Evolutionary conservation across 2,797 vertebrate species (phyloP), one percentile per base, ranked within the genome.

Genomic region (Poecile montanus): DNA sequence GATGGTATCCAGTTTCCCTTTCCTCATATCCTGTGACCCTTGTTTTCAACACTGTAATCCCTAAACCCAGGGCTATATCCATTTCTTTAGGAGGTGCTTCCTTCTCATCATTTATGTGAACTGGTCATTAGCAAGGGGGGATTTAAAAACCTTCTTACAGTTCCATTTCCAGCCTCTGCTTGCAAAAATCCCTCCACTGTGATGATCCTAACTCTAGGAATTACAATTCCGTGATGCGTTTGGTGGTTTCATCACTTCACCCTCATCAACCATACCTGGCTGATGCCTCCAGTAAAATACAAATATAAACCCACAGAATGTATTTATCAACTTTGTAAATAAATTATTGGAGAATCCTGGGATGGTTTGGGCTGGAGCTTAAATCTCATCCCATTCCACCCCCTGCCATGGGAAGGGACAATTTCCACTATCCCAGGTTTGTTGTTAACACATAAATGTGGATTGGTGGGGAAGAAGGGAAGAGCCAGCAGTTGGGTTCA

Each of bases 41-140:
- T 14, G 1, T 45, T 92, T 82, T 32, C 61, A 60, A 1, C 10
- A 10, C 56, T 0, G 0, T 1, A 32, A 53, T 53, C 42, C 42
- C 42, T 42, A 42, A 15, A 42, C 42, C 38, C 2, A 1, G 30
- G 11, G 6, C 36, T 1, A 0, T 16, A 7, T 15, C 63, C 1
- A 0, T 0, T 45, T 79, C 34, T n/a, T n/a, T 19, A 27, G 67
- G 54, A 66, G 27, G 1, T 34, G 23, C 29, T 53, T 79, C 29
- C 36, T 79, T 57, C 61, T 50, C 17, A 1, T 65, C 45, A 29
- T 53, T 88, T 29, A 40, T 50, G 29, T 10, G 34, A 62, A 11
- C 23, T 67, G 57, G 38, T 76, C 50, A 26, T 30, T 77, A 16
- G 45, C 53, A 77, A 83, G 45, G 34, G 27, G 2, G 17, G 9